Evolutionary conservation across 30 jellyfish, hydroid and myxozoan species (phyloP).

Genomic region (Aurelia aurita): DNA sequence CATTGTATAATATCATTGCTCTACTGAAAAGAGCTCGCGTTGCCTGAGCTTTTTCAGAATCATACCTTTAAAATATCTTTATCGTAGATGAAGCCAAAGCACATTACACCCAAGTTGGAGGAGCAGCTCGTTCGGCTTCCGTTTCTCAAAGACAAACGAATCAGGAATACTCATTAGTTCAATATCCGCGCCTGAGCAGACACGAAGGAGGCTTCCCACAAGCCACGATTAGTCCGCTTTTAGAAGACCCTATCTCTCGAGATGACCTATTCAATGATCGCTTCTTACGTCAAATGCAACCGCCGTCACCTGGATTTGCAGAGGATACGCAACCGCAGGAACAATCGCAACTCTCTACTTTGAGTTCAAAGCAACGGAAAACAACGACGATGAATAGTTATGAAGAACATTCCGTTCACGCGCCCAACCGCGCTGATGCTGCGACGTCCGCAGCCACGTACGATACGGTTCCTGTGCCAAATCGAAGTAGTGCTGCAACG

Average conservation of each 20-base stretch:
- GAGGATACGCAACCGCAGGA: constrained; percentile 1
- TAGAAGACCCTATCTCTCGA: constrained; percentile 27
- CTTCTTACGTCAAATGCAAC: constrained; percentile 48
- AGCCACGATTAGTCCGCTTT: constrained; percentile 51
- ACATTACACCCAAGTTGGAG: constrained; percentile 21
- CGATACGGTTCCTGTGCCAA: no score
- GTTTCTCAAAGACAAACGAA: constrained; percentile 37
- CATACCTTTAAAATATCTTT: no score
- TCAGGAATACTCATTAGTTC: constrained; percentile 23
- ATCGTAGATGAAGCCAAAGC: neutral
- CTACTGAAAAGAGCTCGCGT: no score
- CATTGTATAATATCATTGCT: no score
- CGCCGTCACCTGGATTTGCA: constrained; percentile 9
- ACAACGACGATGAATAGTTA: constrained; percentile 29
- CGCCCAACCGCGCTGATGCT: neutral
- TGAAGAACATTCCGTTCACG: neutral
- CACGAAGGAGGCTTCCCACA: neutral
- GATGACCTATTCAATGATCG: constrained; percentile 55
- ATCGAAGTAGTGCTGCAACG: neutral
- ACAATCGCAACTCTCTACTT: no score
- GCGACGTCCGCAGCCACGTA: neutral
- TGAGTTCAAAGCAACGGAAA: neutral
- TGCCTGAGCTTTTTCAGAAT: no score
- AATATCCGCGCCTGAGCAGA: constrained; percentile 47
- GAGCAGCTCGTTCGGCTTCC: constrained; percentile 42